A percentile compares a stretch with the other conserved stretches of the same genome.
Evolutionary conservation across 2,113 vertebrate species (phyloP).

Genomic region (Axis porcinus): DNA sequence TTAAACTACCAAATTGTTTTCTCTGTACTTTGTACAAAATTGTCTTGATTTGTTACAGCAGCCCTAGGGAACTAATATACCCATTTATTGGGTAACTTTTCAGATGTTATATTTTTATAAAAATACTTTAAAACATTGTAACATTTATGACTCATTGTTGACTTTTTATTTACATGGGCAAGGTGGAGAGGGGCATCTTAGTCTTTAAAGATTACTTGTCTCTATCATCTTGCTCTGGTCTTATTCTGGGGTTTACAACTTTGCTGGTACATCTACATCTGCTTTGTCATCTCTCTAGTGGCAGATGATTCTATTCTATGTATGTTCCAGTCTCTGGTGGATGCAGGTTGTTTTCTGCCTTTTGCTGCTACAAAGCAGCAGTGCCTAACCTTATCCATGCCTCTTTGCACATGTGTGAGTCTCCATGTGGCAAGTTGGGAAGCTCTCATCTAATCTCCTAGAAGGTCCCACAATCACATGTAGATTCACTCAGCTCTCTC

Average conservation of each 20-base stretch:
- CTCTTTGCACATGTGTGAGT: not conserved
- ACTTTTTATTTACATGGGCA: not conserved
- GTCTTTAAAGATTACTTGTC: not conserved
- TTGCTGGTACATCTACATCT: not conserved
- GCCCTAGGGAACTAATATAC: not conserved
- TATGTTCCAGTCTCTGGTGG: not conserved
- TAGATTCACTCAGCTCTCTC: not conserved
- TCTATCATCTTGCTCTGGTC: not conserved
- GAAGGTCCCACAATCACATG: not conserved
- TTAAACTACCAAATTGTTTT: not conserved
- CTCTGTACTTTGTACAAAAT: not conserved
- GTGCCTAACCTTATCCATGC: not conserved
- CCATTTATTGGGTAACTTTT: not conserved
- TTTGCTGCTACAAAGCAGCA: not conserved
- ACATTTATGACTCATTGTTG: not conserved
- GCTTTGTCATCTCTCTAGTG: not conserved
- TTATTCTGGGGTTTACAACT: not conserved
- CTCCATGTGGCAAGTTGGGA: not conserved
- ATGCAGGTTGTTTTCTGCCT: not conserved
- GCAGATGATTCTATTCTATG: not conserved
- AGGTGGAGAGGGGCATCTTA: not conserved
- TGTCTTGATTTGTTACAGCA: not conserved
- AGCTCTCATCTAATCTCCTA: not conserved
- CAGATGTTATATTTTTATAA: not conserved
- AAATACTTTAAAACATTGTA: not conserved